Base-by-base conservation (phyloP, 1,140 invertebrate species). In the Lanistes nyassanus region DNA sequence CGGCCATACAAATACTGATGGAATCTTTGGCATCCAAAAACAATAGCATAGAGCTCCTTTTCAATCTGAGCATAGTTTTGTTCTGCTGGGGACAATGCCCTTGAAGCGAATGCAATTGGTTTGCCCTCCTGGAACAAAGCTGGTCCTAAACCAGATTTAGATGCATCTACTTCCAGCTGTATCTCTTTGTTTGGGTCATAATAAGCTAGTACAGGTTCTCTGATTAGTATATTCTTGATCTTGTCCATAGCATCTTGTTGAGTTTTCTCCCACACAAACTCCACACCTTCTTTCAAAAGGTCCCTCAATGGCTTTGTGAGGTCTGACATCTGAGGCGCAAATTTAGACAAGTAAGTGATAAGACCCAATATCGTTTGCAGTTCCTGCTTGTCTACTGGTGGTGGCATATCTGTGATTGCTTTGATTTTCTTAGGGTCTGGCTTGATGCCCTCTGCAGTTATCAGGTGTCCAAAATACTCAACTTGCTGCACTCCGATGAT, bases 1-100 rank as follows among this genome's bases (percentile, higher is more conserved):
- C 77, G 82, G 65, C 87, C 91, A 83, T 82, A 90, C 6, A 91
- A 72, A 79, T 90, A 92, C 53, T 91, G 79, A 51, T 90, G 86
- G 83, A 92, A 92, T 80, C 90, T 89, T 67, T 86, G 82, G 7
- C 91, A 81, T 16, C 85, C 89, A 83, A 88, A 92, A 3, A 91
- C 75, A 23, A 92, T 88, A 16, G 89, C 89, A 9, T 91, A 80
- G 5, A 88, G 89, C 86, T 93, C 91, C 82, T 89, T 91, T 68
- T 93, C 91, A 37, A 91, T 89, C 73, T 81, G 79, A 5, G 79
- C 78, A 51, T 79, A 83, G 19, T 67, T 76, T 31, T 73, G 51
- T 47, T 79, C 76, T 19, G 72, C 55, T 13, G 55, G 29, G 51
- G 76, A 78, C 23, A 79, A 53, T 4, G 76, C 47, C 36, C 76